Evolutionary conservation across 2,797 vertebrate genomes (phyloP), one percentile per base, ranked within the genome.

Genomic region (Myiotriccus ornatus): DNA sequence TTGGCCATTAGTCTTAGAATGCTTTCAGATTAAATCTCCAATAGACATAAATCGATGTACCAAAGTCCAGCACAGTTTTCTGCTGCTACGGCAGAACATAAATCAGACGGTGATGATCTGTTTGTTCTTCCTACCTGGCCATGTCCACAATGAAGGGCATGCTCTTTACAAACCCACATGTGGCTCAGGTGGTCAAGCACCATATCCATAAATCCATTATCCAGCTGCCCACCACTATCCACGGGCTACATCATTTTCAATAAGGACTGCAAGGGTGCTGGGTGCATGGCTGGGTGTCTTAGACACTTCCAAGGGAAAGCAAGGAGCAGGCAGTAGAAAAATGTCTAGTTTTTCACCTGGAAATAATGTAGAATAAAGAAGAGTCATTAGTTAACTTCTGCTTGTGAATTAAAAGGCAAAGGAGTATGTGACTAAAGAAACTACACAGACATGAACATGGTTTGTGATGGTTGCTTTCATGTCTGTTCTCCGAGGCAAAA

Each of bases 21-120:
- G 74, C 73, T 82, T 88, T 94, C 74, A 74, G 44, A 35, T 94
- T 76, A 84, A 91, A 84, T 79, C 63, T 39, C 80, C 74, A 87
- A 93, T 80, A 83, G 70, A 47, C 70, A 35, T 86, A 91, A 96
- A 89, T 95, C 1, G 4, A 90, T 68, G 56, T 24, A 60, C 67
- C 47, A 57, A 93, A 73, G 52, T 39, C 67, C 13, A 8, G 34
- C 0, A 0, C 27, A 6, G 52, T 52, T 85, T 94, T 88, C 77
- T 86, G 92, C 89, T 76, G 70, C 52, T 49, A 39, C 0, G 1
- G 55, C 63, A n/a, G 44, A 76, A 63, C 59, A 82, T 49, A 93
- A 86, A 87, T 84, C 86, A 83, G 55, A 35, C 34, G 3, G 1
- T 34, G 78, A 55, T 35, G 59, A 67, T 37, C 77, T 44, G 41